Evolutionary conservation across 2,797 vertebrate species (phyloP), one percentile per base, ranked within the genome.

Genomic region (Myioborus miniatus): DNA sequence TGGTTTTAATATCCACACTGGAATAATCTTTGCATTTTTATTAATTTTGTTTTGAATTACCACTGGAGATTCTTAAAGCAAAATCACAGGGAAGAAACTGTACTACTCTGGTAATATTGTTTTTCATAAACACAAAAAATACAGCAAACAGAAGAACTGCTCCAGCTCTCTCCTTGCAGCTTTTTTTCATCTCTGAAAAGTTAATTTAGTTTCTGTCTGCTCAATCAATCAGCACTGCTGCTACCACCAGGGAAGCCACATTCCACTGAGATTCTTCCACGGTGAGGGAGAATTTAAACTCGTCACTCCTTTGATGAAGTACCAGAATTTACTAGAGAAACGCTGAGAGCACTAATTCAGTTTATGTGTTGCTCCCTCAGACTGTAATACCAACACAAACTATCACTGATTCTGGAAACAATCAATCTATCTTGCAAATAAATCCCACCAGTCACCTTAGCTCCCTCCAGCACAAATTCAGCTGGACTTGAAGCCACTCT

Each of bases 181-280:
- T 65, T 63, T 78, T 89, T 55, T 70, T 67, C 76, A 91, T 72
- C 60, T 74, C 85, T 70, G 83, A 59, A 9, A 95, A 95, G 72
- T 83, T 89, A 93, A 93, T 90, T 93, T 77, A 32, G 60, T 81
- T 94, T 88, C 59, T 83, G 65, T 69, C 90, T 89, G 68, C 44
- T 94, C 88, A 85, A 91, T 83, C 72, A 70, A 70, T 85, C 79
- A 87, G 36, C 79, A 80, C 64, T 56, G 72, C 68, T 76, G n/a
- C 83, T 55, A 34, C 69, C 88, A 83, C 65, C 64, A 91, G 83
- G 72, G 85, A 91, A 90, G 60, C 47, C 85, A 82, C 50, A 63
- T 84, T 94, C 72, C 87, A 84, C 60, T 15, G 49, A 43, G 81
- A 62, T 55, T 62, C 65, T 43, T 86, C 32, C 74, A 90, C 1